Conservation (phyloP, 2,113 vertebrate species). For the Ictalurus furcatus region DNA sequence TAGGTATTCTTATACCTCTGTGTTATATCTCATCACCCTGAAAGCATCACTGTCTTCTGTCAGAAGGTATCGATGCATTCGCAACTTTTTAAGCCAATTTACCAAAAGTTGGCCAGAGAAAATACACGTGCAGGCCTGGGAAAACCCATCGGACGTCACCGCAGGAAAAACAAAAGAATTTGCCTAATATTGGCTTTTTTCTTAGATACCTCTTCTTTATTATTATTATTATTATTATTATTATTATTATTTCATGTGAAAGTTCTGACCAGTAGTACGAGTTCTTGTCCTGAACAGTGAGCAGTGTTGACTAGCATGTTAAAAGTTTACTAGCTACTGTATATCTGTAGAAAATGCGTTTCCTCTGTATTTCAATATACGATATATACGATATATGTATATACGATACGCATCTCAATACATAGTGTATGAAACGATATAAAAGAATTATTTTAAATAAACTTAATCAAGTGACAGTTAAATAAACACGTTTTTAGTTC, state of each 20-base stretch:
- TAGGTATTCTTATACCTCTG: not conserved
- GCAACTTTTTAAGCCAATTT: not conserved
- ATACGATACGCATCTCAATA: not conserved
- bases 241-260: not conserved
- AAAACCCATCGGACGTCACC: not conserved
- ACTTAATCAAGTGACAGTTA: not conserved
- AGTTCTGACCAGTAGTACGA: not conserved
- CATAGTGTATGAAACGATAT: not conserved
- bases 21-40: not conserved
- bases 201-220: not conserved
- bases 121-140: not conserved
- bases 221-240: not conserved
- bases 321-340: not conserved
- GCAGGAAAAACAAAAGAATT: not conserved
- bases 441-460: not conserved
- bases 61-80: not conserved
- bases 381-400: not conserved
- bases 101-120: not conserved
- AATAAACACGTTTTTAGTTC: not conserved
- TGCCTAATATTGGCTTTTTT: not conserved
- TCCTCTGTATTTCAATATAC: not conserved
- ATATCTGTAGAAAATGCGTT: not conserved
- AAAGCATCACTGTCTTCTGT: conserved; percentile 2
- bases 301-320: not conserved
- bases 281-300: not conserved